Percentiles rank a stretch among this genome's conserved stretches.
phyloP scores from a whole-genome alignment of 1,140 invertebrate genomes.

The Sarcophaga peregrina region DNA sequence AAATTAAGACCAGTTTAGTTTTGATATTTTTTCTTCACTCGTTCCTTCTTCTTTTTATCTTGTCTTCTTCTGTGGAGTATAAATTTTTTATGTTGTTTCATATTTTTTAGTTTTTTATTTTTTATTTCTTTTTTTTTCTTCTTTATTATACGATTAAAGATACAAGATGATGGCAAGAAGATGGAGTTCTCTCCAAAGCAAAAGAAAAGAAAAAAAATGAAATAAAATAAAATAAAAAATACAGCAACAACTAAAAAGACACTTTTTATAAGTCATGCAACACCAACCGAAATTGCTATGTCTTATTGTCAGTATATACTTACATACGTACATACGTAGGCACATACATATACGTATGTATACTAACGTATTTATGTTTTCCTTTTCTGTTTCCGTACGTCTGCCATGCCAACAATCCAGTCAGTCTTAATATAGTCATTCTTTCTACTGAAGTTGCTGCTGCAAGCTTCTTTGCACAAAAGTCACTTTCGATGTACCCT shows the following conservation, averaged over 20 bases:
- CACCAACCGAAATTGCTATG: background rate
- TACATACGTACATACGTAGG: no score
- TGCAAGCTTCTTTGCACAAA: background rate
- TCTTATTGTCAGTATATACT: background rate
- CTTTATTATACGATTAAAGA: background rate
- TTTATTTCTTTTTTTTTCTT: background rate
- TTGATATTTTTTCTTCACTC: background rate
- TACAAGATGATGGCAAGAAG: background rate
- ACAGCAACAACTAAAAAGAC: background rate
- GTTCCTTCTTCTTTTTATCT: background rate
- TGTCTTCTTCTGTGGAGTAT: no score
- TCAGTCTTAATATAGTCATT: background rate
- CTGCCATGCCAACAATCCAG: background rate
- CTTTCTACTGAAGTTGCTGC: background rate
- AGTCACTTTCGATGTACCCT: no score
- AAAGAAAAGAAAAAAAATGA: background rate
- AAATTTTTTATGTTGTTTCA: no score
- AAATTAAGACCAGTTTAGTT: conserved; percentile 17
- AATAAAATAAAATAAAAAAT: background rate
- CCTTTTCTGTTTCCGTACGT: background rate
- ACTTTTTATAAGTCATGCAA: conserved; percentile 18
- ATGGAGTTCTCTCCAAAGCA: no score
- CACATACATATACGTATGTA: no score
- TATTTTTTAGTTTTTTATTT: background rate
- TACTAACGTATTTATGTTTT: no score